Conservation (phyloP, 2,113 vertebrate species). For the Sphaerodactylus townsendi region DNA sequence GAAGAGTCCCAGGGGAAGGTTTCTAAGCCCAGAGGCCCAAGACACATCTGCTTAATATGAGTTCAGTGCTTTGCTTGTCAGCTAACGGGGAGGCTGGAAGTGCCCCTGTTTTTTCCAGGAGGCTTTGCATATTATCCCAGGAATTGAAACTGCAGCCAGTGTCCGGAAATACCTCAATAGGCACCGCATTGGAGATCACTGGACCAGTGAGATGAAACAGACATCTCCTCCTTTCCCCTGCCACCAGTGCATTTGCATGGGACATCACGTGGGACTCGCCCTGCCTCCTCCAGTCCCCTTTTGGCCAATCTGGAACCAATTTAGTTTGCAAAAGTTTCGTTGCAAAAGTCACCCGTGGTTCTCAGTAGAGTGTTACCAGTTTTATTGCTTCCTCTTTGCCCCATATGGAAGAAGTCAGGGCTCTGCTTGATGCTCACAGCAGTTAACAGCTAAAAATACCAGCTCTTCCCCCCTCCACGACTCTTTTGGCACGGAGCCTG, state of each 20-base stretch:
- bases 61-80: too few species aligned
- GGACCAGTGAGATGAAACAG: background rate
- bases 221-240: background rate
- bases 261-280: background rate
- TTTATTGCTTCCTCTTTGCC: background rate
- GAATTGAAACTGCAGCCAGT: too few species aligned
- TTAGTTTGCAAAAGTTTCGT: background rate
- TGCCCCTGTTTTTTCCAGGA: too few species aligned
- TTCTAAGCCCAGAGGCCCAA: too few species aligned
- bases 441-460: background rate
- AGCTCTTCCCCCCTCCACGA: background rate
- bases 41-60: too few species aligned
- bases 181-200: background rate
- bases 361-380: background rate
- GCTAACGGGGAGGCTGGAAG: too few species aligned
- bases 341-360: background rate
- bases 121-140: too few species aligned
- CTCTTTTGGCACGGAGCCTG: background rate
- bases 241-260: too few species aligned
- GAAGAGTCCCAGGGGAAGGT: too few species aligned
- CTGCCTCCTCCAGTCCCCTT: background rate
- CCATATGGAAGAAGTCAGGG: background rate
- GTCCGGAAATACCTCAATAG: too few species aligned
- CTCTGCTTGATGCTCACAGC: background rate
- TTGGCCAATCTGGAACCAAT: background rate